Percentiles rank a stretch among this genome's conserved stretches.
These are phyloP conservation scores for Engystomops pustulosus DNA, from an alignment of 2,113 vertebrate species.

Conservation along the genomic window DNA sequence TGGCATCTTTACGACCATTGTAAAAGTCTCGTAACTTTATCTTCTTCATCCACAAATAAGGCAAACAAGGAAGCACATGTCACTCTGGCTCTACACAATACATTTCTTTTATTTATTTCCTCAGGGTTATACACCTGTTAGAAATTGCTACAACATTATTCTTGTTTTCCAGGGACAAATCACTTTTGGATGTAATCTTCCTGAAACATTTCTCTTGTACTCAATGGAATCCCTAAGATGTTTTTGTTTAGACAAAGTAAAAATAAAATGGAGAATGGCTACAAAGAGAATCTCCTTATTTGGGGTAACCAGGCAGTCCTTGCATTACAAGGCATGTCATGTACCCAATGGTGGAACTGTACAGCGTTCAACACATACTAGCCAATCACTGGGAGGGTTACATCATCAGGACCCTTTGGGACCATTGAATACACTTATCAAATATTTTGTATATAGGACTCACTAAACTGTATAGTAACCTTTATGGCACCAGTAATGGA, in stretches of 20 bases:
- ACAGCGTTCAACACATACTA: too few relatives aligned
- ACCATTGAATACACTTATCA: too few relatives aligned
- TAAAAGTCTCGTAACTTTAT: constrained; percentile 35
- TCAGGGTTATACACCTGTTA: constrained; percentile 37
- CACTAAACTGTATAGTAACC: too few relatives aligned
- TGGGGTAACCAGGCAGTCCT: neutral
- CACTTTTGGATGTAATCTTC: constrained; percentile 4
- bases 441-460: too few relatives aligned
- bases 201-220: neutral
- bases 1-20: constrained; percentile 38
- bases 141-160: constrained; percentile 37
- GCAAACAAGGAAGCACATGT: constrained; percentile 26
- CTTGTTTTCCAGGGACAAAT: constrained; percentile 11
- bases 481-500: too few relatives aligned
- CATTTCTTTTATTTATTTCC: constrained; percentile 30
- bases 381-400: too few relatives aligned
- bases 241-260: neutral
- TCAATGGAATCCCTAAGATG: neutral
- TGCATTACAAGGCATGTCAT: neutral
- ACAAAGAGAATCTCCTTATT: neutral
- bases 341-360: too few relatives aligned
- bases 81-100: neutral
- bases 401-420: too few relatives aligned
- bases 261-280: neutral
- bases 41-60: constrained; percentile 12